These are phyloP conservation scores for Dipus sagitta DNA, from an alignment of 2,797 vertebrate species.

Conservation along the genomic window DNA sequence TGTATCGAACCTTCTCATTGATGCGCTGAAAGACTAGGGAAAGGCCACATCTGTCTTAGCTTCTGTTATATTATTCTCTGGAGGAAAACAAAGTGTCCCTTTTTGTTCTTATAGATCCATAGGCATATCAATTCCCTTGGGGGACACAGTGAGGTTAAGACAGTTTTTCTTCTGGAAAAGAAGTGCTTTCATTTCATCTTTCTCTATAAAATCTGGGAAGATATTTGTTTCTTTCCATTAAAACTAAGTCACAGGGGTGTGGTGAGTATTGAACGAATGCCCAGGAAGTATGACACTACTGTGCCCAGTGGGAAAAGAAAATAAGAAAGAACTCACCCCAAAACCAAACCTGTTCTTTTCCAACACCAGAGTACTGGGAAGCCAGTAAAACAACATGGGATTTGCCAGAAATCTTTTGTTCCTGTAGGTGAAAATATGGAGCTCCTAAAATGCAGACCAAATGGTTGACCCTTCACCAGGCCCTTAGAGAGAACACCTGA, in stretches of 20 bases:
- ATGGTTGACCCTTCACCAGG: too few species aligned
- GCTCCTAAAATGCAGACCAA: too few species aligned
- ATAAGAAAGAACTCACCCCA: not conserved
- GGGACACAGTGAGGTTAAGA: not conserved
- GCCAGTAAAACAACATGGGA: not conserved
- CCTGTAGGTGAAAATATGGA: constrained; percentile 2
- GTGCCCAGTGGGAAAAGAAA: not conserved
- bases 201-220: not conserved
- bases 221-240: constrained; percentile 34
- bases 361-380: not conserved
- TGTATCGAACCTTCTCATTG: not conserved
- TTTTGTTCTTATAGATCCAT: constrained; percentile 46
- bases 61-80: not conserved
- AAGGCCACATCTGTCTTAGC: constrained; percentile 46
- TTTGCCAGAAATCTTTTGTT: not conserved
- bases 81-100: constrained; percentile 47
- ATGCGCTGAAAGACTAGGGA: not conserved
- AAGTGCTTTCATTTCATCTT: constrained; percentile 21
- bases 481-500: too few species aligned
- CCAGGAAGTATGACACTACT: constrained; percentile 37
- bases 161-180: not conserved
- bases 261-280: constrained; percentile 42
- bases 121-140: not conserved
- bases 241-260: not conserved
- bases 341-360: constrained; percentile 37